Percentiles rank a stretch among this genome's conserved stretches.
Evolutionary conservation across 2,113 vertebrate species (phyloP).

Genomic region (Falco punctatus): DNA sequence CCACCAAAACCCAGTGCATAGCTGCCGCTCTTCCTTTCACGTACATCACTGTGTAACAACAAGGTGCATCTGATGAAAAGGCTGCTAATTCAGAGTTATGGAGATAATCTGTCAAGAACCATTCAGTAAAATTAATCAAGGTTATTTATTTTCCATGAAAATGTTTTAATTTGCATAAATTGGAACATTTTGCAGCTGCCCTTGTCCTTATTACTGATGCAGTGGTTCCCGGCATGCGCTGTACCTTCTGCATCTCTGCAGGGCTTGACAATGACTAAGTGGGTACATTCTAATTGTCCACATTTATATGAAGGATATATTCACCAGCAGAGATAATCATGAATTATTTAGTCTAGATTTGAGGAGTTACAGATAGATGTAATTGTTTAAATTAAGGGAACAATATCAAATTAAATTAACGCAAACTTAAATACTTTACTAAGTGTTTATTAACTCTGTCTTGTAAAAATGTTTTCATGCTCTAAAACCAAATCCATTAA

Average conservation of each 20-base stretch:
- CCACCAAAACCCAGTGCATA: neutral
- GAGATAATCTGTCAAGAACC: slow-evolving; percentile 44
- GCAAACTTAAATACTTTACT: slow-evolving; percentile 25
- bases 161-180: slow-evolving; percentile 69
- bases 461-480: slow-evolving; percentile 22
- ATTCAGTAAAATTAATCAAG: slow-evolving; percentile 53
- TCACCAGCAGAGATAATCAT: slow-evolving; percentile 61
- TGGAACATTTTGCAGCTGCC: slow-evolving; percentile 60
- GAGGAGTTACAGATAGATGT: slow-evolving; percentile 20
- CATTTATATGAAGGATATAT: slow-evolving; percentile 48
- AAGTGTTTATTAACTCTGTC: slow-evolving; percentile 46
- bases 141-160: slow-evolving; percentile 64
- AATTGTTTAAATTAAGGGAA: slow-evolving; percentile 57
- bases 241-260: slow-evolving; percentile 52
- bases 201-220: slow-evolving; percentile 42
- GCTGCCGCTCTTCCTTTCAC: neutral
- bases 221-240: slow-evolving; percentile 23
- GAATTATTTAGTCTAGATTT: slow-evolving; percentile 59
- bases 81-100: slow-evolving; percentile 13
- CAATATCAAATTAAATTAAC: slow-evolving; percentile 46
- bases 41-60: neutral
- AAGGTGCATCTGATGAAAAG: slow-evolving; percentile 10
- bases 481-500: slow-evolving; percentile 47
- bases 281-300: slow-evolving; percentile 58
- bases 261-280: slow-evolving; percentile 66